Base-by-base conservation (phyloP, 2,797 vertebrate genomes). In the Neostethus bicornis region DNA sequence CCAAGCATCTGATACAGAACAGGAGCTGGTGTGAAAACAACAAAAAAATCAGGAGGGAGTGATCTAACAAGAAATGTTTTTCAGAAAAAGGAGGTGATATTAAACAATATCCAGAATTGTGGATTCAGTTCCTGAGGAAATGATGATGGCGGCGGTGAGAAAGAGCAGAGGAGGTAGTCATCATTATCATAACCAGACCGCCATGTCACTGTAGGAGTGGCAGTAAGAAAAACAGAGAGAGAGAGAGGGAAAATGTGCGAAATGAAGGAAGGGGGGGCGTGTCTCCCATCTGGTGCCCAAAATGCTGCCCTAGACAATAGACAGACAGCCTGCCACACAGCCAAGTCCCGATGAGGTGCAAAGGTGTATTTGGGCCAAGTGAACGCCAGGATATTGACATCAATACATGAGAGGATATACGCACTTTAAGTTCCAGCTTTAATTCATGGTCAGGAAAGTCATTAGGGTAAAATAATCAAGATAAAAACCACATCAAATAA, bases 211-310 rank as follows among this genome's bases (percentile, higher is more conserved):
- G 65, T 39, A 76, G 71, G 71, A 69, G 76, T 62, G 69, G 71
- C 56, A 54, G 70, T 32, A 57, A 53, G 62, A 39, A 61, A n/a
- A n/a, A n/a, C n/a, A n/a, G n/a, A n/a, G n/a, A n/a, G n/a, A n/a
- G n/a, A n/a, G n/a, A n/a, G n/a, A n/a, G n/a, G n/a, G n/a, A n/a
- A n/a, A n/a, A n/a, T n/a, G n/a, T n/a, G n/a, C n/a, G n/a, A n/a
- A n/a, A n/a, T 13, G 12, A 10, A 5, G 4, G 13, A 35, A 52
- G 48, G 49, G 41, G 61, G 44, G 38, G 28, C 62, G 61, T 81
- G 82, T 77, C 71, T 79, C 77, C 87, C 87, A 87, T 89, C 84
- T 89, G 87, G 83, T 87, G 80, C 85, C 87, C 86, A 78, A 83
- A 81, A 73, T n/a, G 75, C 81, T 85, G 75, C 85, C 81, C 80